Percentiles rank a stretch among this genome's conserved stretches.
phyloP scores from a whole-genome alignment of 1,140 invertebrate genomes.

The Planococcus citri region DNA sequence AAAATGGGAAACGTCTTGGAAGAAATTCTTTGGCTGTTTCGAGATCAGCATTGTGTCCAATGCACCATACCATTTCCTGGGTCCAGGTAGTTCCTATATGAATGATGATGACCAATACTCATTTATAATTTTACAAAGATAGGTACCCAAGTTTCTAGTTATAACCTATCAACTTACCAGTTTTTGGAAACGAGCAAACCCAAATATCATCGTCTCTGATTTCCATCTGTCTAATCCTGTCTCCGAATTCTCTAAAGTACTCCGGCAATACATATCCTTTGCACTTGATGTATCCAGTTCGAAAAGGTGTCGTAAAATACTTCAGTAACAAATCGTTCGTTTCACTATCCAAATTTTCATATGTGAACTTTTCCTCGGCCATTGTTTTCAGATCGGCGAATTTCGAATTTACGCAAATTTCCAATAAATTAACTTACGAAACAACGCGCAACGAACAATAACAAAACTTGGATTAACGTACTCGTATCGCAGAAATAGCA shows the following conservation, averaged over 20 bases:
- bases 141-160: no score
- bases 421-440: no score
- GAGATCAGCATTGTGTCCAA: slow-evolving; percentile 58
- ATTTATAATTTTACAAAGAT: no score
- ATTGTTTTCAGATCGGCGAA: no score
- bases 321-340: slow-evolving; percentile 14
- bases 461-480: no score
- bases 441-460: no score
- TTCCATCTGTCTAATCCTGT: slow-evolving; percentile 32
- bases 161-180: slow-evolving; percentile 29
- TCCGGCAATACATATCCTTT: slow-evolving; percentile 29
- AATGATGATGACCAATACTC: neutral
- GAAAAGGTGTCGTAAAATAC: slow-evolving; percentile 24
- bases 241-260: slow-evolving; percentile 29
- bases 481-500: no score
- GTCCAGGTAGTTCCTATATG: slow-evolving; percentile 67
- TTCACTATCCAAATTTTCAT: neutral
- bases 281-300: slow-evolving; percentile 24
- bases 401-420: no score
- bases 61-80: slow-evolving; percentile 64
- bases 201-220: slow-evolving; percentile 35
- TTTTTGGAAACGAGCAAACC: slow-evolving; percentile 38
- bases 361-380: neutral
- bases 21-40: slow-evolving; percentile 40
- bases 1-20: slow-evolving; percentile 39